These are phyloP conservation scores for Argyrosomus japonicus DNA, from an alignment of 2,113 vertebrate species.

Conservation along the genomic window DNA sequence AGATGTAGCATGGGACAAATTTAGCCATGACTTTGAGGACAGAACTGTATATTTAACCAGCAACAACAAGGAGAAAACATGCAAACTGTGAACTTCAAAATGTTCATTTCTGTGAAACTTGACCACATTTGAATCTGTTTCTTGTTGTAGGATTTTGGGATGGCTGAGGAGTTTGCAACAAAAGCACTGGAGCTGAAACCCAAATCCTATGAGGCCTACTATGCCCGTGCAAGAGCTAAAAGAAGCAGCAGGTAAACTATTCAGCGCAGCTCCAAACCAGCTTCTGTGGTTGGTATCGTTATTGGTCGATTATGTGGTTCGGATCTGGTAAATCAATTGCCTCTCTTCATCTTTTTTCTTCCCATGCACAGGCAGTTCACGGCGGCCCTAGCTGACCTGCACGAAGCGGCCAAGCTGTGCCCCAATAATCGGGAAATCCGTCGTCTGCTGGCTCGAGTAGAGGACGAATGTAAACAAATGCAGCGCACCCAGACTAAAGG, in stretches of 20 bases:
- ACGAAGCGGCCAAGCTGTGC: constrained; percentile 93
- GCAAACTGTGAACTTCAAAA: not conserved
- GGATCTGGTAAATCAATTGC: constrained; percentile 7
- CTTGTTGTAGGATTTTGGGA: constrained; percentile 91
- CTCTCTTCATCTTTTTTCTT: constrained; percentile 7
- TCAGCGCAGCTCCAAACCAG: constrained; percentile 16
- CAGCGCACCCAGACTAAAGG: constrained; percentile 87
- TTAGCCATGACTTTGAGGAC: not conserved
- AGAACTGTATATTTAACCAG: too few species aligned
- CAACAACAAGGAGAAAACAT: not conserved
- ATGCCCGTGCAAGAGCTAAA: constrained; percentile 96
- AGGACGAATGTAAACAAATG: constrained; percentile 95
- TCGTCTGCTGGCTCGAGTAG: constrained; percentile 91
- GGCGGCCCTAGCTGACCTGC: constrained; percentile 91
- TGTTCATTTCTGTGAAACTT: not conserved
- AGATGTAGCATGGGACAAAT: not conserved
- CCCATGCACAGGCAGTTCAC: constrained; percentile 88
- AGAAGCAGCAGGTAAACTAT: constrained; percentile 96
- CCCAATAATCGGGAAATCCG: constrained; percentile 94
- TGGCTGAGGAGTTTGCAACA: constrained; percentile 98
- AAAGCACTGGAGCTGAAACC: constrained; percentile 98
- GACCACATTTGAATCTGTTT: not conserved
- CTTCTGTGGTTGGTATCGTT: not conserved
- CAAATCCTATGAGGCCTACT: constrained; percentile 96
- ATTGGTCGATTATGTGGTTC: not conserved